Evolutionary conservation across 2,888 invertebrate species (phyloP), one percentile per base, ranked within the genome.

Genomic region (Andrena marginata): DNA sequence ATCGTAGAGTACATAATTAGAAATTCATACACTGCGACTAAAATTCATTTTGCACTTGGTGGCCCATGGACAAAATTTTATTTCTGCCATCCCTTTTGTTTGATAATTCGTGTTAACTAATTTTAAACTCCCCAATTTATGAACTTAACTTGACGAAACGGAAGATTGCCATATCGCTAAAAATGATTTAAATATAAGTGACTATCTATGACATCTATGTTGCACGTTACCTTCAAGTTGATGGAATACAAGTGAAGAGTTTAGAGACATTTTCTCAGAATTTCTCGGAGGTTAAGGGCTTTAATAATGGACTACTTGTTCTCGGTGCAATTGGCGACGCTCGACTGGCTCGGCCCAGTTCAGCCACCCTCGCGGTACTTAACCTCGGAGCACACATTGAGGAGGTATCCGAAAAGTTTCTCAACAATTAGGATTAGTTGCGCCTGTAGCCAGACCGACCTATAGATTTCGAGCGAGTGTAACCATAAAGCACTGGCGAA

Each of bases 351-450:
- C 81, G 85, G 80, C 82, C 85, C 84, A 80, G 80, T 89, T 85
- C 71, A 62, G 77, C 82, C 88, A 80, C 86, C 84, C 74, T 86
- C 68, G 68, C 76, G 85, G 81, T 86, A 79, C 87, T 89, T 87
- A 89, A 89, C 86, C 85, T 76, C 77, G 74, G 76, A 77, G 80
- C 88, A 86, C 87, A 86, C 77, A 86, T 86, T 81, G 81, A 78
- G 42, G 73, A 86, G 85, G 85, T 88, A 89, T 89, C 86, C 84
- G 88, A 88, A 91, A 90, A 91, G 89, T 91, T 90, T 83, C 75
- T 69, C 88, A 90, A 90, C 91, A 91, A 91, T 91, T 90, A 91
- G 91, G 87, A 91, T 90, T 88, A 89, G 85, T 81, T 69, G 62
- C 64, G 75, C 8, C 64, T 77, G 81, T 86, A 85, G 70, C 84